Conservation (phyloP, 2,113 vertebrate species). For the Rhipidura dahli region DNA sequence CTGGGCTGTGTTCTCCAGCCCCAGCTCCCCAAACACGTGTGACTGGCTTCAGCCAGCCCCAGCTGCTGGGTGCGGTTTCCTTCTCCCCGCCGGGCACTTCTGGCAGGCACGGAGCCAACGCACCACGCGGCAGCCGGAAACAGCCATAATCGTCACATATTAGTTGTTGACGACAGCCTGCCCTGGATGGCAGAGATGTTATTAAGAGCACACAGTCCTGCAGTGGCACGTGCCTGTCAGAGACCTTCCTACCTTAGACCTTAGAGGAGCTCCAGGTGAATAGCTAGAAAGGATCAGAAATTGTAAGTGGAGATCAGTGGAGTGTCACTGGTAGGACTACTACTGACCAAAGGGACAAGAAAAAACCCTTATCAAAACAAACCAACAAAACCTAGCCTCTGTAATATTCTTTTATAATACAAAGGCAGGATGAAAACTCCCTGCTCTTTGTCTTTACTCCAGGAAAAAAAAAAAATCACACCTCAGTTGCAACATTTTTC, state of each 20-base stretch:
- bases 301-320: background rate
- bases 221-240: background rate
- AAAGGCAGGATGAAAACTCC: background rate
- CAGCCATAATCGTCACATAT: background rate
- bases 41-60: background rate
- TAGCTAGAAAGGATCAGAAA: background rate
- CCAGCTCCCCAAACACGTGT: background rate
- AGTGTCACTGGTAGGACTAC: fast-evolving
- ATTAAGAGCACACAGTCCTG: background rate
- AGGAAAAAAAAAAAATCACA: background rate
- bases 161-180: background rate
- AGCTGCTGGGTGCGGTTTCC: background rate
- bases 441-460: background rate
- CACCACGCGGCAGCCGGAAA: background rate
- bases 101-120: fast-evolving
- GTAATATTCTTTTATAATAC: background rate
- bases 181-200: background rate
- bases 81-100: background rate
- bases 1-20: background rate
- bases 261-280: background rate
- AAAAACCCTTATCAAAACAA: background rate
- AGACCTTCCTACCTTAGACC: background rate
- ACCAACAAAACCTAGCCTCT: background rate
- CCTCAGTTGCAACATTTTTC: background rate
- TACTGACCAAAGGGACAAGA: background rate